Conservation (phyloP, 2,113 vertebrate genomes). For the Thermophis baileyi region DNA sequence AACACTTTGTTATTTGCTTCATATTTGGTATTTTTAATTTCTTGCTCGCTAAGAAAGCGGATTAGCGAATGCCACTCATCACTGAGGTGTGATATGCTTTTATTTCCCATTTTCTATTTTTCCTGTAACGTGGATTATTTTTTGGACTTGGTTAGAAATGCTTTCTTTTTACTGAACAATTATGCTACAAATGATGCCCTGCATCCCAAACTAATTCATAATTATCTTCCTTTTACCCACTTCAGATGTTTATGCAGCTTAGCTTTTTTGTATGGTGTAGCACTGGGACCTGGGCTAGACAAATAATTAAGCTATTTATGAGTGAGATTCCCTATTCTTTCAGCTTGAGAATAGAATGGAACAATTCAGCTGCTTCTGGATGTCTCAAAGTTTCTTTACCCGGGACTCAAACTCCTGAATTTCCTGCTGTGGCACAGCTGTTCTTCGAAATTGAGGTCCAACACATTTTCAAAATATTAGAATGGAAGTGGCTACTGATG, state of each 20-base stretch:
- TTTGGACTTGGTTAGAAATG: neutral
- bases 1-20: neutral
- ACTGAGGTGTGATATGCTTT: neutral
- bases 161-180: neutral
- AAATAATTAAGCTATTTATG: neutral
- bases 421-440: neutral
- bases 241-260: neutral
- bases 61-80: neutral
- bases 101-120: neutral
- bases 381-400: neutral
- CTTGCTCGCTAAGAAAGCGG: neutral
- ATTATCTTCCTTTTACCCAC: neutral
- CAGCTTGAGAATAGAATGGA: neutral
- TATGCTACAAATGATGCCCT: neutral
- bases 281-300: neutral
- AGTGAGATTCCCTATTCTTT: neutral
- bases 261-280: neutral
- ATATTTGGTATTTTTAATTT: neutral
- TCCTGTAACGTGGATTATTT: neutral
- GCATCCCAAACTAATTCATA: neutral
- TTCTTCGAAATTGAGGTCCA: neutral
- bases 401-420: neutral
- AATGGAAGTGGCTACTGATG: neutral
- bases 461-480: neutral
- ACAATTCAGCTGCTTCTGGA: neutral